Evolutionary conservation across 2,113 vertebrate species (phyloP).

Genomic region (Myotis yumanensis): DNA sequence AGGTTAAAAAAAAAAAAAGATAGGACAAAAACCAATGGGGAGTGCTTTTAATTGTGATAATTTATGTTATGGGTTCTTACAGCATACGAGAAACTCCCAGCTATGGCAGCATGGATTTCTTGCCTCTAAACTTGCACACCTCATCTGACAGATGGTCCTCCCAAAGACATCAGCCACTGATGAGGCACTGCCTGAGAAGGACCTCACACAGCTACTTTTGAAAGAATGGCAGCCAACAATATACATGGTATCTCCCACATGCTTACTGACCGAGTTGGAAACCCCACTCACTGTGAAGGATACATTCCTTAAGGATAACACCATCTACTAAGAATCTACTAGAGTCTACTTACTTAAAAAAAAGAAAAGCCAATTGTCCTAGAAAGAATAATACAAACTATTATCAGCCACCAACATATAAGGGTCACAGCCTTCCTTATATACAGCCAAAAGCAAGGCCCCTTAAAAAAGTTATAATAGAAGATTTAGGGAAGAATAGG

Average conservation of each 20-base stretch:
- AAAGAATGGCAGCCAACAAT: neutral
- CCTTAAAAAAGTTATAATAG: neutral
- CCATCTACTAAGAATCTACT: neutral
- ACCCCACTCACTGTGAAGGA: neutral
- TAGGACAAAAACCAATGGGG: neutral
- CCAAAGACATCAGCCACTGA: neutral
- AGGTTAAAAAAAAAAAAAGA: neutral
- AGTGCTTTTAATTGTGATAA: neutral
- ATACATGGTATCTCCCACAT: neutral
- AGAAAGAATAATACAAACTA: neutral
- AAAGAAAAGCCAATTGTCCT: neutral
- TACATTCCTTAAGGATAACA: conserved; percentile 2
- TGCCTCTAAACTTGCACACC: neutral
- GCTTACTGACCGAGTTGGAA: neutral
- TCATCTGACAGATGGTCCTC: neutral
- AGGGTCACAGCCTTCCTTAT: neutral
- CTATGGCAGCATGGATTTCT: neutral
- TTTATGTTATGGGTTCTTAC: neutral
- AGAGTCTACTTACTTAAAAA: neutral
- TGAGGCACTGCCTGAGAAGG: neutral
- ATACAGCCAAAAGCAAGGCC: neutral
- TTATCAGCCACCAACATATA: neutral
- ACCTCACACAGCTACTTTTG: neutral
- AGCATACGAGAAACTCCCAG: neutral
- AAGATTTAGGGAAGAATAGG: neutral